These are phyloP conservation scores for Charanyca ferruginea DNA, from an alignment of 2,888 invertebrate genomes.

Conservation along the genomic window DNA sequence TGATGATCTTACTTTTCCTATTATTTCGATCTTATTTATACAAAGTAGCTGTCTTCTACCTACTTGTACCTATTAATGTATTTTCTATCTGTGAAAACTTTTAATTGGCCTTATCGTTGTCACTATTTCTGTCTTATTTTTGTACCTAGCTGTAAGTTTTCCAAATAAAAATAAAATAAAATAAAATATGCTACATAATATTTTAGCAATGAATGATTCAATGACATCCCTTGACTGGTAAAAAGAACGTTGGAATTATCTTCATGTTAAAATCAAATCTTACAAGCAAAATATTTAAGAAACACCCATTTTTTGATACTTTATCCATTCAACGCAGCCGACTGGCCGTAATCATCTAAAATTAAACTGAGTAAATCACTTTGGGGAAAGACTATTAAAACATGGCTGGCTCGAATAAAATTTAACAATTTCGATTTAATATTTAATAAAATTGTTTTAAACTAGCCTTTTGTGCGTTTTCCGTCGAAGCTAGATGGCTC, in stretches of 20 bases:
- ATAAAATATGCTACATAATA: too few relatives aligned
- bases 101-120: too few relatives aligned
- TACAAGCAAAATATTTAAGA: constrained; percentile 10
- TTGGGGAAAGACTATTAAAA: constrained; percentile 18
- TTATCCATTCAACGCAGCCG: constrained; percentile 34
- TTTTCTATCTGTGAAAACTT: too few relatives aligned
- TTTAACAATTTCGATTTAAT: constrained; percentile 20
- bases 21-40: too few relatives aligned
- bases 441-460: constrained; percentile 17
- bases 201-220: background rate
- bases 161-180: too few relatives aligned
- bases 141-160: too few relatives aligned
- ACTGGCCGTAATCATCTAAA: constrained; percentile 41
- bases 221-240: background rate
- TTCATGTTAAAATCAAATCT: background rate
- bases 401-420: constrained; percentile 19
- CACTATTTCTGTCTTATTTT: too few relatives aligned
- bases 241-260: background rate
- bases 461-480: constrained; percentile 19
- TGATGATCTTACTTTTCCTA: too few relatives aligned
- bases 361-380: constrained; percentile 50
- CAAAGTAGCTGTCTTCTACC: too few relatives aligned
- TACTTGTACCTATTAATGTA: too few relatives aligned
- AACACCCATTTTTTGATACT: constrained; percentile 22
- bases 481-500: background rate